Conservation (phyloP, 2,113 vertebrate species). For the Glaucidium brasilianum region DNA sequence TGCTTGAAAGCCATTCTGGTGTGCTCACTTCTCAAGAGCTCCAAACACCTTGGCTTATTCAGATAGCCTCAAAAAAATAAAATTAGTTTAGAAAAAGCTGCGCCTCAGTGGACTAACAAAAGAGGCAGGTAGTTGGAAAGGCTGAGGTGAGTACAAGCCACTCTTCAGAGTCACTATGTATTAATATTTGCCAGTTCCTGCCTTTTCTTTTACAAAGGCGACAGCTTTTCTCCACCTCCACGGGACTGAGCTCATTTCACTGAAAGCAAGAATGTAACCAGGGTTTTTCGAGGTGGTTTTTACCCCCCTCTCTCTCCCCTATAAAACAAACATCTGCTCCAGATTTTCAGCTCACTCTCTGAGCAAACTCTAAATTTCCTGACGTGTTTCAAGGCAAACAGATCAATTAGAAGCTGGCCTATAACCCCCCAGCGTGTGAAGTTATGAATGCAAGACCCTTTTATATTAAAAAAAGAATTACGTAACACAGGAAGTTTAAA, state of each 20-base stretch:
- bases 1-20: not conserved
- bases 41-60: not conserved
- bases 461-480: conserved; percentile 18
- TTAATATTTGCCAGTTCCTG: not conserved
- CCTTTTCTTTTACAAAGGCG: not conserved
- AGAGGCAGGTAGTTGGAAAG: not conserved
- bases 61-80: not conserved
- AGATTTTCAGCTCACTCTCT: conserved; percentile 40
- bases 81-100: not conserved
- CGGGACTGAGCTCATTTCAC: not conserved
- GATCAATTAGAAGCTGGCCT: conserved; percentile 4
- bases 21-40: not conserved
- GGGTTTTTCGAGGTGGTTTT: not conserved
- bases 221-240: not conserved
- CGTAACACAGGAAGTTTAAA: not conserved
- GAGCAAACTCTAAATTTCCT: conserved; percentile 33
- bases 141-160: not conserved
- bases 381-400: conserved; percentile 19
- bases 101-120: not conserved
- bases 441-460: not conserved
- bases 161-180: not conserved
- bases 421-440: not conserved
- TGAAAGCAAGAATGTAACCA: not conserved
- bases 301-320: not conserved
- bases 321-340: conserved; percentile 65